Evolutionary conservation across 2,113 vertebrate genomes (phyloP).

Genomic region (Epinephelus cyanopodus): DNA sequence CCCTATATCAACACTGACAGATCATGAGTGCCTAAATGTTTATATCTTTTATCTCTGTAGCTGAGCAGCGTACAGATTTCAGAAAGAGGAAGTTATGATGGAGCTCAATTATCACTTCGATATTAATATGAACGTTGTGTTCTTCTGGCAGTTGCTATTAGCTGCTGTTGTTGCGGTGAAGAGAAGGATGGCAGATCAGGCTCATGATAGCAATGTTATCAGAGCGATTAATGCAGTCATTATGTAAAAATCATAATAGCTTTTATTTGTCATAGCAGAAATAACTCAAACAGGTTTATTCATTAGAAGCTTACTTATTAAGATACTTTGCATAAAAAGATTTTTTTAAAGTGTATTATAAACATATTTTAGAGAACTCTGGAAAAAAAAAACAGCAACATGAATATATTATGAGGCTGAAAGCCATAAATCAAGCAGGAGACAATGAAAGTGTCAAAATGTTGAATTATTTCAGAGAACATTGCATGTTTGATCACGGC

Average conservation of each 20-base stretch:
- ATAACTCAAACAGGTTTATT: constrained; percentile 50
- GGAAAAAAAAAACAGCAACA: constrained; percentile 10
- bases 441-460: constrained; percentile 71
- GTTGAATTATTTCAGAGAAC: constrained; percentile 69
- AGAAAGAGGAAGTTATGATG: constrained; percentile 12
- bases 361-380: constrained; percentile 43
- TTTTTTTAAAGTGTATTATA: constrained; percentile 18
- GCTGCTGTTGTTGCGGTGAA: constrained; percentile 41
- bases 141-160: constrained; percentile 45
- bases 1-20: constrained; percentile 4
- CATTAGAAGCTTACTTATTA: constrained; percentile 22
- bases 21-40: constrained; percentile 9
- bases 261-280: constrained; percentile 62
- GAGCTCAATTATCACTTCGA: constrained; percentile 30
- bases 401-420: constrained; percentile 54
- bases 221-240: constrained; percentile 60
- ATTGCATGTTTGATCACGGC: constrained; percentile 71
- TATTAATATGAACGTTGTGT: constrained; percentile 32
- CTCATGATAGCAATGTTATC: constrained; percentile 58
- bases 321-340: constrained; percentile 44
- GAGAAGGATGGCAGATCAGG: constrained; percentile 61
- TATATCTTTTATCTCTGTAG: constrained; percentile 17
- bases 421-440: constrained; percentile 66
- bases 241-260: constrained; percentile 64
- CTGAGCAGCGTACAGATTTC: background rate